Evolutionary conservation across 2,797 vertebrate genomes (phyloP).

Genomic region (Sebastes cheni): DNA sequence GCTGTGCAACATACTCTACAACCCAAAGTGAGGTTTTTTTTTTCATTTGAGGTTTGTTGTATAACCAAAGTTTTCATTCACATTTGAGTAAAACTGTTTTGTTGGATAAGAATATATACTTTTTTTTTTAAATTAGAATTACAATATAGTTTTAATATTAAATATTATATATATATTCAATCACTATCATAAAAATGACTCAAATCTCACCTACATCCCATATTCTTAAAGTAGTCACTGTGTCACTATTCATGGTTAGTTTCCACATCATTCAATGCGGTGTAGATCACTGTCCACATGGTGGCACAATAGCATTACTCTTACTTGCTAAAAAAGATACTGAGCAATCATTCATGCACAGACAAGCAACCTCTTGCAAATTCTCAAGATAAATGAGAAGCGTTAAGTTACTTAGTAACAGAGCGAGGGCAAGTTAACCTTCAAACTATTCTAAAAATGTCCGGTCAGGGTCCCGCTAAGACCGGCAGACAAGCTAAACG

Average conservation of each 20-base stretch:
- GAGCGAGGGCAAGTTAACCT: neutral
- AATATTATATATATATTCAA: neutral
- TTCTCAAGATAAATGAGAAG: conserved; percentile 2
- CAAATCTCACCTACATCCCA: neutral
- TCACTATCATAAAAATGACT: neutral
- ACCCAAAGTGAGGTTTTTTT: neutral
- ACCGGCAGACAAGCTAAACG: neutral
- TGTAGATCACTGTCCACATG: conserved; percentile 66
- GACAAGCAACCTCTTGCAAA: neutral
- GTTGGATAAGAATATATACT: neutral
- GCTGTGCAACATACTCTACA: neutral
- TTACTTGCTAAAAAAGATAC: neutral
- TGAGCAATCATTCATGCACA: neutral
- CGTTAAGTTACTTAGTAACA: neutral
- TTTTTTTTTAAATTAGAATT: rapidly evolving
- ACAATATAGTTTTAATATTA: neutral
- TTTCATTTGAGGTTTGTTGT: neutral
- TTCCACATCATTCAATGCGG: neutral
- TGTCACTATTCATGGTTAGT: neutral
- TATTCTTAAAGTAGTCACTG: neutral
- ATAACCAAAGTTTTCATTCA: neutral
- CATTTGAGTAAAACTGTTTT: neutral
- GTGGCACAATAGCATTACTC: conserved; percentile 62
- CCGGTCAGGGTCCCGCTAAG: neutral
- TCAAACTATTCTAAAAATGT: neutral